A percentile compares a stretch with the other conserved stretches of the same genome.
Conservation (phyloP, 2,888 invertebrate species). For the Electrophaes corylata region DNA sequence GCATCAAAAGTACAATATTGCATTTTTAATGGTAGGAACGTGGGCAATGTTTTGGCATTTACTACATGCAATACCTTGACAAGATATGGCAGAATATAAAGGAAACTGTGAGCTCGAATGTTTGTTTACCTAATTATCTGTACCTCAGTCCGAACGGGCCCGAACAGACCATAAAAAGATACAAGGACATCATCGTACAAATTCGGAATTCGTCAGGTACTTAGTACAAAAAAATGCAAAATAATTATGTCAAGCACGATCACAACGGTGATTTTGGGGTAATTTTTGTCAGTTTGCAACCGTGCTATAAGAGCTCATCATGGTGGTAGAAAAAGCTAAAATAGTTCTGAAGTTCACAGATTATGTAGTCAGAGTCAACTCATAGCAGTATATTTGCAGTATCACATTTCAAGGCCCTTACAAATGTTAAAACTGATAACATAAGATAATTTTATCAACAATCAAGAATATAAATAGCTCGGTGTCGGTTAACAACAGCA, state of each 20-base stretch:
- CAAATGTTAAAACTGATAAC: slow-evolving; percentile 16
- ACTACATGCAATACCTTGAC: not conserved
- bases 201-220: no score
- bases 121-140: no score
- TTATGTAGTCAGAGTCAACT: not conserved
- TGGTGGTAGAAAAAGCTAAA: no score
- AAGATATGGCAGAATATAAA: not conserved
- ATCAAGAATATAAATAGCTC: slow-evolving; percentile 36
- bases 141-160: no score
- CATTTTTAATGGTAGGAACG: slow-evolving; percentile 19
- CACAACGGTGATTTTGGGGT: no score
- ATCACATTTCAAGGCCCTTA: slow-evolving; percentile 7
- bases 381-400: slow-evolving; percentile 7
- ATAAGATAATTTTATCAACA: slow-evolving; percentile 19
- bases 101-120: no score
- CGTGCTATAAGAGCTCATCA: no score
- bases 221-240: no score
- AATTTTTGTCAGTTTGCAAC: no score
- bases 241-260: no score
- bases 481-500: not conserved
- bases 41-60: not conserved
- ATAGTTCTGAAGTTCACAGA: not conserved
- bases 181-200: no score
- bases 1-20: not conserved
- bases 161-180: no score